Base-by-base conservation (phyloP, 2,113 vertebrate species). In the Channa maculata region DNA sequence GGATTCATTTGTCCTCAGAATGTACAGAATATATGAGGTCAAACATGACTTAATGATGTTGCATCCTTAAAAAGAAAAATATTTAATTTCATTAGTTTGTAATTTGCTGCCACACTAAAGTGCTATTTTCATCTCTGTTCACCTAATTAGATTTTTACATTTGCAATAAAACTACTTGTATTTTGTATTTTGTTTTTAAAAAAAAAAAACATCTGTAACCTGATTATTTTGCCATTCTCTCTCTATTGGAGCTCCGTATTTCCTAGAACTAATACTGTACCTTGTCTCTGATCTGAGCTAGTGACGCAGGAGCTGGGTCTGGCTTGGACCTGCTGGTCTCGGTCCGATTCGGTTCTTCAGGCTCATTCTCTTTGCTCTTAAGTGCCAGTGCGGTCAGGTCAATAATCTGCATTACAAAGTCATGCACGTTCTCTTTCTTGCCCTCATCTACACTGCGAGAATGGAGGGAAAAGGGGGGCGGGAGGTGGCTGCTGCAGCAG, bases 391-490 rank as follows among this genome's bases (percentile, higher is more conserved):
- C 96, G 62, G 98, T 93, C 96, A 98, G 94, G 84, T 96, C 97
- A 48, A 99, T 96, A 61, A 99, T 98, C 89, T 98, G 97, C 92
- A 92, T 97, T 36, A 99, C 97, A 90, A 99, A 99, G 85, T 95
- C 86, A 9, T 96, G 98, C 38, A 97, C 96, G 0, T 92, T 95
- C 86, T 97, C 95, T 33, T 94, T 82, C n/a, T 75, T 88, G 86
- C 84, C 89, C 48, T 93, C 94, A 34, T 93, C 93, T 2, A 7
- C 24, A 0, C 49, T 10, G 12, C 1, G 0, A 0, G 73, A 58
- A 5, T 3, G 61, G 50, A 57, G 46, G 49, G 76, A 38, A 0
- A 79, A 24, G 59, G 90, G 89, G 48, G 85, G 85, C 50, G 89
- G 85, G 58, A 77, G 83, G 48, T 91, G 92, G 82, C 83, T 94